These are phyloP conservation scores for Spicauda simplicius DNA, from an alignment of 2,888 invertebrate species.

Conservation along the genomic window DNA sequence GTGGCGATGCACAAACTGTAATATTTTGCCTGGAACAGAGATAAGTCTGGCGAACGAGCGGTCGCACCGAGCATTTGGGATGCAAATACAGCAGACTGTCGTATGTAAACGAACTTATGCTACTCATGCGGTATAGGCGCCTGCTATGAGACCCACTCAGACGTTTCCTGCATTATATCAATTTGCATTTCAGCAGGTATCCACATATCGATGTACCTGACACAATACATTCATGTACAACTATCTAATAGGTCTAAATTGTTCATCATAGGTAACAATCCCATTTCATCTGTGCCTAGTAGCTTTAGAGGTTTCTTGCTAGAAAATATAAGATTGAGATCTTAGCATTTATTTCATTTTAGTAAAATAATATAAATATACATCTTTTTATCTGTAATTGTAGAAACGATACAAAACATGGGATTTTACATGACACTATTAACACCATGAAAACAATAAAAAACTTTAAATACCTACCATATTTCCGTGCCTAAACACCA, in stretches of 20 bases:
- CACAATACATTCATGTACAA: slow-evolving; percentile 3
- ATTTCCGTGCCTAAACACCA: no score
- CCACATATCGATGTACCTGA: slow-evolving; percentile 41
- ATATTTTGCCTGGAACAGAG: slow-evolving; percentile 79
- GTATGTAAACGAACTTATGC: slow-evolving; percentile 84
- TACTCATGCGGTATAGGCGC: slow-evolving; percentile 78
- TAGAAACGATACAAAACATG: no score
- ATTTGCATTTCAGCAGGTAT: slow-evolving; percentile 80
- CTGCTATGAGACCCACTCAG: slow-evolving; percentile 83
- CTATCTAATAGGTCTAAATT: not conserved
- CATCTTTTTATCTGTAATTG: no score
- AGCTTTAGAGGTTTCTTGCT: no score
- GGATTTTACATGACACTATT: no score
- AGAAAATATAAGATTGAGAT: no score
- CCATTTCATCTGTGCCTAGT: not conserved
- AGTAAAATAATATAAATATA: no score
- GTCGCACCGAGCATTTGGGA: slow-evolving; percentile 79
- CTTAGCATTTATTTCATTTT: no score
- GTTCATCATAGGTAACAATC: not conserved
- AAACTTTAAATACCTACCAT: no score
- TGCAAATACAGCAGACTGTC: slow-evolving; percentile 82
- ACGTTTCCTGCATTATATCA: slow-evolving; percentile 84
- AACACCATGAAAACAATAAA: no score
- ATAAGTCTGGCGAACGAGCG: slow-evolving; percentile 76
- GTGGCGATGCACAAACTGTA: slow-evolving; percentile 82